Evolutionary conservation across 2,888 invertebrate genomes (phyloP), one percentile per base, ranked within the genome.

Genomic region (Anorthoa munda): DNA sequence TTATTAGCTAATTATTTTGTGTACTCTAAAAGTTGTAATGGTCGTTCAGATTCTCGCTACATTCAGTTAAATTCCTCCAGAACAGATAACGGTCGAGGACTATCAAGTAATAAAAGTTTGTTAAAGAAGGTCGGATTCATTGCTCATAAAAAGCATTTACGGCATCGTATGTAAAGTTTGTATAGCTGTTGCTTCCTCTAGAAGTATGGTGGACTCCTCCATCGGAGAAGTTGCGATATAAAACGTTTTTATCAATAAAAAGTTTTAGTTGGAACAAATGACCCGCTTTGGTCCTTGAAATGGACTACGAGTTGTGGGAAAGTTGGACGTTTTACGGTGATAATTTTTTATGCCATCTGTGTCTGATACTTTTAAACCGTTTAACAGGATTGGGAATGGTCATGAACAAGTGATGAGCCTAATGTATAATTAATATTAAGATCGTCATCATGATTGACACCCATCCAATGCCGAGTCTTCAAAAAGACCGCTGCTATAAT

Each of bases 61-160:
- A 83, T 71, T 63, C 39, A 55, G 55, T 68, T 60, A 46, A 58
- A 67, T 64, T 73, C 50, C 63, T 50, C 50, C 31, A 26, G 48
- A 60, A 68, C 67, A 69, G 76, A 85, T 79, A 79, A 70, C 60
- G 50, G 23, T 50, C 31, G 45, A 51, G 51, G 65, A 59, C 64
- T 61, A 74, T 78, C 69, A 56, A 69, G 72, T 75, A 81, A 75
- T 85, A 86, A 86, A 87, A 82, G 68, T 86, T 85, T 78, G 67
- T 81, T 39, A 75, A 84, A 86, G 79, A 79, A 83, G 81, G 70
- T 56, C 70, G 69, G 63, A 79, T 85, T 82, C 83, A 81, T 85
- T 83, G 81, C 79, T 86, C 90, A 77, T 89, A 88, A 89, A 89
- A 87, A 64, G 50, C 45, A 64, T 81, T 84, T 77, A 84, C 59